Evolutionary conservation across 2,113 vertebrate species (phyloP).

Genomic region (Neopipo cinnamomea): DNA sequence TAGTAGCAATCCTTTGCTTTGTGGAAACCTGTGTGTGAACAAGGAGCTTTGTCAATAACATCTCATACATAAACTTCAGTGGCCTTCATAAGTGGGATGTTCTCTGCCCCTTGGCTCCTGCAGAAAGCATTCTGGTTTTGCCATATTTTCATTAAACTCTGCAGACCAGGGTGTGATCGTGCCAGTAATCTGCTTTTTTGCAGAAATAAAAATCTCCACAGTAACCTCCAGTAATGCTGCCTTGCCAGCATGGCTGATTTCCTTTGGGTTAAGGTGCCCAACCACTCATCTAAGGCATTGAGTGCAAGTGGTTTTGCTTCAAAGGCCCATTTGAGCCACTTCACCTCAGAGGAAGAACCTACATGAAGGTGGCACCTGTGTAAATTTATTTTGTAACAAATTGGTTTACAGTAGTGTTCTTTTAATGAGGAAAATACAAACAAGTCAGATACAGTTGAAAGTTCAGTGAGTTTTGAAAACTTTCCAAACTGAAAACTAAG

Average conservation of each 20-base stretch:
- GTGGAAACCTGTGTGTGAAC: constrained; percentile 6
- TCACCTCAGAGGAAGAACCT: neutral
- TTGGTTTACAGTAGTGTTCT: neutral
- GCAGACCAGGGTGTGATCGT: neutral
- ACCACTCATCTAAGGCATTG: neutral
- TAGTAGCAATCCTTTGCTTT: constrained; percentile 22
- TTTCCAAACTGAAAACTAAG: neutral
- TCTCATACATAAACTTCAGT: neutral
- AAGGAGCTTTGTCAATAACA: neutral
- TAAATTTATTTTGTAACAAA: neutral
- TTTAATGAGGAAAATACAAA: neutral
- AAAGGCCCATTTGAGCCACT: neutral
- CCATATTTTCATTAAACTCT: neutral
- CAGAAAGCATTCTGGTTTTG: neutral
- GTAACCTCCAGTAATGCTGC: neutral
- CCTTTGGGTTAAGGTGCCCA: neutral
- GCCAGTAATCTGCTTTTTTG: neutral
- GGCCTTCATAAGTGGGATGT: neutral
- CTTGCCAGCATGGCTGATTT: neutral
- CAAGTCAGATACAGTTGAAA: neutral
- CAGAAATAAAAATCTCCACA: neutral
- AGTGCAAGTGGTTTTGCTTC: neutral
- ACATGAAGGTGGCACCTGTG: neutral
- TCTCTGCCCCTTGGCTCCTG: neutral
- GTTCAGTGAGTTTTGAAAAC: neutral